Conservation (phyloP, 2,888 invertebrate genomes). For the Cheilosia pagana region DNA sequence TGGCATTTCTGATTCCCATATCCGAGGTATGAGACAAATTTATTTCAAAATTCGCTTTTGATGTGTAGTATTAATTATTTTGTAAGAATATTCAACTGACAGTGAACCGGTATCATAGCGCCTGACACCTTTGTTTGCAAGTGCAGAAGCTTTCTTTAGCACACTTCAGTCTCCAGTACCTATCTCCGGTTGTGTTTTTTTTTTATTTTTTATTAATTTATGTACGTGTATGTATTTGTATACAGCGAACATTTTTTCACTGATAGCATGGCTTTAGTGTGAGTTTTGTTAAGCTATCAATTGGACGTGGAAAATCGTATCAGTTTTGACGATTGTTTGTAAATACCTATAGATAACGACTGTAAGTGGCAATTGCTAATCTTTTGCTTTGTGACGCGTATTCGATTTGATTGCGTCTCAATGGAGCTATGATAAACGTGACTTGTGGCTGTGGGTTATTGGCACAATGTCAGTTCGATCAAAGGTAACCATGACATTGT, state of each 20-base stretch:
- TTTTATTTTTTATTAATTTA: no score
- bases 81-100: slow-evolving; percentile 14
- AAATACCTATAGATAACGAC: background rate
- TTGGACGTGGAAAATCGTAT: slow-evolving; percentile 7
- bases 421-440: background rate
- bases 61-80: background rate
- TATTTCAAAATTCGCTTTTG: background rate
- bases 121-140: slow-evolving; percentile 26
- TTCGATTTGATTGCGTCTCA: slow-evolving; percentile 1
- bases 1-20: slow-evolving; percentile 73
- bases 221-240: background rate
- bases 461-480: no score
- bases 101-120: slow-evolving; percentile 20
- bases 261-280: slow-evolving; percentile 4
- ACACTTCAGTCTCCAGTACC: background rate
- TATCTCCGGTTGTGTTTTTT: no score
- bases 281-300: slow-evolving; percentile 10
- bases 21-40: slow-evolving; percentile 60
- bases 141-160: slow-evolving; percentile 32
- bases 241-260: background rate
- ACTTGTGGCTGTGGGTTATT: no score
- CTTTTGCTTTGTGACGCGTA: background rate
- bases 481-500: no score
- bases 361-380: background rate
- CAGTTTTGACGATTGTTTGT: background rate